Conservation (phyloP, 2,888 invertebrate species). For the Blastobasis lacticolella region DNA sequence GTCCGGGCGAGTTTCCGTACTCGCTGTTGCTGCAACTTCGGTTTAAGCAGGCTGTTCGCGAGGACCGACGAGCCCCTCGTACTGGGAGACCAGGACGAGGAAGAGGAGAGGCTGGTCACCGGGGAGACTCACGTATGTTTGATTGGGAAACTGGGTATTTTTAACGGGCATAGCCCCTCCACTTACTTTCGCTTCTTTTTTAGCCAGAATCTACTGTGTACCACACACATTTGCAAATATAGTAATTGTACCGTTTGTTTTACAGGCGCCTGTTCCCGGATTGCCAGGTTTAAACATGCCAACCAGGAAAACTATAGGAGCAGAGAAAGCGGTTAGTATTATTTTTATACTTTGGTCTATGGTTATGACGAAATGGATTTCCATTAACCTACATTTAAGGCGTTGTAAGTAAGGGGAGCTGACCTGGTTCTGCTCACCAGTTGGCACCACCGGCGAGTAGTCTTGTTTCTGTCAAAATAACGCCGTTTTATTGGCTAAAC, state of each 20-base stretch:
- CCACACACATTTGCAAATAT: not conserved
- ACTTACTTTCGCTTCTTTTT: too few species aligned
- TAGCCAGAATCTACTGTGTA: too few species aligned
- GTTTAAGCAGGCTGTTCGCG: constrained; percentile 90
- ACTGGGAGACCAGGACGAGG: constrained; percentile 93
- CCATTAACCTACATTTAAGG: too few species aligned
- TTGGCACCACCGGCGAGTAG: too few species aligned
- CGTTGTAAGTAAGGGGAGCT: too few species aligned
- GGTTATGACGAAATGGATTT: too few species aligned
- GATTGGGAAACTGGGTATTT: not conserved
- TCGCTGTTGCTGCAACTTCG: too few species aligned
- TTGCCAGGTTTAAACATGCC: constrained; percentile 86
- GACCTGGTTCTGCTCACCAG: too few species aligned
- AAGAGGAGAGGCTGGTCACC: constrained; percentile 85
- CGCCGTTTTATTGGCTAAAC: too few species aligned
- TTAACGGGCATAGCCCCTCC: too few species aligned
- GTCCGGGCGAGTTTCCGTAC: too few species aligned
- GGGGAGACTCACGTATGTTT: constrained; percentile 75
- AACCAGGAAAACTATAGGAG: constrained; percentile 89
- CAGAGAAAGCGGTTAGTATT: constrained; percentile 86
- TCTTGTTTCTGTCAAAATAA: too few species aligned
- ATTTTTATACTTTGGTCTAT: not conserved
- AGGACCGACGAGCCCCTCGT: constrained; percentile 92
- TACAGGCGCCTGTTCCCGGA: constrained; percentile 77
- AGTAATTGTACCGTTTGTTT: constrained; percentile 4